A percentile compares a stretch with the other conserved stretches of the same genome.
Conservation (phyloP, 2,113 vertebrate species). For the Rhizomys pruinosus region DNA sequence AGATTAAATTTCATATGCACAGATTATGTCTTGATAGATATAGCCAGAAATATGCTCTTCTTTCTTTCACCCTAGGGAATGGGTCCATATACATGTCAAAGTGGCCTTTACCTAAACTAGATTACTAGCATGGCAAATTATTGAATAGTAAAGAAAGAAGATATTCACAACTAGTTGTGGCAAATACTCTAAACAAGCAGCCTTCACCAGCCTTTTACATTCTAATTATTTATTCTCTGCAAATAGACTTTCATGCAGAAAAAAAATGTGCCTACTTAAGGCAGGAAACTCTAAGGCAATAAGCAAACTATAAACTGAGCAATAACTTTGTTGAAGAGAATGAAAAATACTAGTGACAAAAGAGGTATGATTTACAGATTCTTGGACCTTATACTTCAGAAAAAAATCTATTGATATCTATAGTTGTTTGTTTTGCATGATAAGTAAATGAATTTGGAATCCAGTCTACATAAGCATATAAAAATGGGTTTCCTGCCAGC, state of each 20-base stretch:
- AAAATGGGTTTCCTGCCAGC: no score
- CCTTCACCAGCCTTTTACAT: background rate
- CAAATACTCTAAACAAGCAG: conserved; percentile 24
- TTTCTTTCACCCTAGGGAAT: background rate
- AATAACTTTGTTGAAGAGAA: background rate
- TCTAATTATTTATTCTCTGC: background rate
- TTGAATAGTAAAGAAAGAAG: background rate
- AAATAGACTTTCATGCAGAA: background rate
- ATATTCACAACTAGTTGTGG: background rate
- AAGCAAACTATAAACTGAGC: background rate
- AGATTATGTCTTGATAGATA: background rate
- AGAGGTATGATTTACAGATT: background rate
- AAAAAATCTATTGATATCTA: background rate
- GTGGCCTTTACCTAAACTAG: background rate
- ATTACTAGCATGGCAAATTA: background rate
- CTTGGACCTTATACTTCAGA: background rate
- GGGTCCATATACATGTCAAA: background rate
- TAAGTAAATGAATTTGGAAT: background rate
- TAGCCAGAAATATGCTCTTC: background rate
- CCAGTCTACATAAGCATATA: background rate
- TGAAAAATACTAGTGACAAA: background rate
- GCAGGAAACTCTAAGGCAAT: background rate
- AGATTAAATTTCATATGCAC: background rate
- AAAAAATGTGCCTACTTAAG: background rate
- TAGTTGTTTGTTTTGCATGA: background rate